phyloP scores from a whole-genome alignment of 2,888 invertebrate species.

The Drosophila conformis region DNA sequence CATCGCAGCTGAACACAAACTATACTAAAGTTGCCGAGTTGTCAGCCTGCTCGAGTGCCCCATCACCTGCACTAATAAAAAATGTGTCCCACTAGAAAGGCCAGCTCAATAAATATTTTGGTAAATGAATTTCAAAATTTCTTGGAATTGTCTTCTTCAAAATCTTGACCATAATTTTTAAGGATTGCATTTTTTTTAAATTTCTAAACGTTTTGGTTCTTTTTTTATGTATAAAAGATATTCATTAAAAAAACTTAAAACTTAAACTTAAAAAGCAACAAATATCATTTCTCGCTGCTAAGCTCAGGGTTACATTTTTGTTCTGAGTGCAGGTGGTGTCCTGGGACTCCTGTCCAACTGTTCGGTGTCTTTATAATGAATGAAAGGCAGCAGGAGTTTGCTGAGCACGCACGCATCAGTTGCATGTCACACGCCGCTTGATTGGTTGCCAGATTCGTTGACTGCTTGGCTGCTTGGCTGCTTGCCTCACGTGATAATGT shows the following conservation, averaged over 20 bases:
- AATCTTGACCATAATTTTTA: background rate
- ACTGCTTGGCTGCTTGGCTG: conserved; percentile 55
- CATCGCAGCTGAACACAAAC: conserved; percentile 34
- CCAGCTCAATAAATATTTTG: background rate
- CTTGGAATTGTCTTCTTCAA: background rate
- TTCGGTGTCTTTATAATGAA: conserved; percentile 59
- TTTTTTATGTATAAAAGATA: background rate
- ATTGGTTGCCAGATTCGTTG: conserved; percentile 78
- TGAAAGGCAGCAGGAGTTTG: conserved; percentile 35
- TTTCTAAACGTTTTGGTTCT: background rate
- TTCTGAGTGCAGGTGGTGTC: background rate
- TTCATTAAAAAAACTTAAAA: background rate
- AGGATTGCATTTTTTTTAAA: no score
- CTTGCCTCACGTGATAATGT: conserved; percentile 53
- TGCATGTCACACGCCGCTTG: conserved; percentile 79
- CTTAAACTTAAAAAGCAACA: no score
- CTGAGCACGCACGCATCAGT: conserved; percentile 72
- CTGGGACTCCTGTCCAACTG: conserved; percentile 19
- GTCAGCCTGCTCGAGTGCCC: conserved; percentile 19
- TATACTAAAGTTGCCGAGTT: conserved; percentile 36
- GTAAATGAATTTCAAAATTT: background rate
- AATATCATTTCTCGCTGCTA: background rate
- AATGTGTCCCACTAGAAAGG: background rate
- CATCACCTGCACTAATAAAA: conserved; percentile 1
- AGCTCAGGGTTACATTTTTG: background rate